Base-by-base conservation (phyloP, 2,113 vertebrate species). In the Paramisgurnus dabryanus region DNA sequence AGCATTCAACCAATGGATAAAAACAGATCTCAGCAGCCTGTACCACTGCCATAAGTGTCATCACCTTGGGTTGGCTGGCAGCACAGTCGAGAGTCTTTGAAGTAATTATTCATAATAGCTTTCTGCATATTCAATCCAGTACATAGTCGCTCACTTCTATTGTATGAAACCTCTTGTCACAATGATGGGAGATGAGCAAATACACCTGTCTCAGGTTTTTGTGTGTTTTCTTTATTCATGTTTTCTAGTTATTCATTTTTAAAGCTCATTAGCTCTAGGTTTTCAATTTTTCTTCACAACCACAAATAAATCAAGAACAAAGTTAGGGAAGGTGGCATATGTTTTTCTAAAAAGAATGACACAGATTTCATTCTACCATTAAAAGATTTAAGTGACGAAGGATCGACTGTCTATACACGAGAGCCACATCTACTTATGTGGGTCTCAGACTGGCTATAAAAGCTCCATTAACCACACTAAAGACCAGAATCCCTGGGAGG, bases 31-130 rank as follows among this genome's bases (percentile, higher is more conserved):
- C 74, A 76, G 61, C 5, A 76, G 47, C 47, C 74, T 53, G 27
- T 39, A n/a, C 41, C 5, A 1, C 57, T 65, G 45, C 61, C 45
- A 65, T n/a, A 34, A 76, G 74, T 76, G 47, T 53, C 9, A 9
- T 65, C 63, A 41, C 63, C 17, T 66, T n/a, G 61, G 63, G 58
- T 75, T 64, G 58, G 45, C 22, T 55, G 47, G 47, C 64, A 66
- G 65, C 40, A 58, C 60, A 55, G 47, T 22, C 17, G 9, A 81
- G 43, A 55, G 53, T 47, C 66, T 66, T 70, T 67, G 11, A 75
- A 82, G 84, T 55, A 82, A 89, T 90, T 87, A 91, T 90, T 90
- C 86, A 89, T 68, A 81, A 76, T 81, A 80, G 75, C 66, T 83
- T 87, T 83, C 84, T 88, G 83, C 78, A 87, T 86, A 85, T 89